Conservation (phyloP, 2,888 invertebrate species). For the Fragum whitleyi region DNA sequence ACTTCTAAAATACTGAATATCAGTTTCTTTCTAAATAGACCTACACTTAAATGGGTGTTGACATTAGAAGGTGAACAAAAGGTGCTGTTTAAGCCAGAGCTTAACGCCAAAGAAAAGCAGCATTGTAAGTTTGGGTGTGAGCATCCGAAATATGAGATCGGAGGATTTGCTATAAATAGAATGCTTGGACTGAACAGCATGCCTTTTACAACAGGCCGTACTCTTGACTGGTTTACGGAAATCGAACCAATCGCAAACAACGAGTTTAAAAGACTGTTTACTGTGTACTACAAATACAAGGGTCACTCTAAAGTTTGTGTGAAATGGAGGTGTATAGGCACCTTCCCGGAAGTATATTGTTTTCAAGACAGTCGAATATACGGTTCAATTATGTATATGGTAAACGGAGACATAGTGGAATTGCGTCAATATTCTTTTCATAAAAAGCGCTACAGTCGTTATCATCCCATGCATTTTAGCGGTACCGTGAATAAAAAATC, state of each 20-base stretch:
- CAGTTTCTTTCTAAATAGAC: background rate
- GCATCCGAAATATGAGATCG: slow-evolving; percentile 11
- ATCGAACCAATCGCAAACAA: background rate
- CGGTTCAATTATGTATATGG: slow-evolving; percentile 10
- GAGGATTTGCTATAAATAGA: slow-evolving; percentile 25
- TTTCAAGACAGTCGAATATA: background rate
- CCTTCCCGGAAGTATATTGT: background rate
- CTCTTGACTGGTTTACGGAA: slow-evolving; percentile 10
- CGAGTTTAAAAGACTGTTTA: background rate
- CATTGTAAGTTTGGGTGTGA: slow-evolving; percentile 10
- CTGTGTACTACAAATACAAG: background rate
- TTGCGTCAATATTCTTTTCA: background rate
- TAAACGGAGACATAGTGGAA: slow-evolving; percentile 12
- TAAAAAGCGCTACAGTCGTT: background rate
- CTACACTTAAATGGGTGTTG: slow-evolving; percentile 6
- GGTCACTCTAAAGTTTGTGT: background rate
- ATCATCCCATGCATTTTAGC: slow-evolving; percentile 8
- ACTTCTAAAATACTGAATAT: slow-evolving; percentile 3
- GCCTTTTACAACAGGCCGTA: slow-evolving; percentile 15
- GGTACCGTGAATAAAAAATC: background rate
- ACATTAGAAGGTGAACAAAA: slow-evolving; percentile 9
- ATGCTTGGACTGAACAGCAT: slow-evolving; percentile 18
- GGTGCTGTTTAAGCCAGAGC: slow-evolving; percentile 1
- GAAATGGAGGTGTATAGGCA: background rate
- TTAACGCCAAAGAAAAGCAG: background rate